phyloP scores from a whole-genome alignment of 37 sponge, comb jelly and placozoan species.

The Theonella swinhoei region DNA sequence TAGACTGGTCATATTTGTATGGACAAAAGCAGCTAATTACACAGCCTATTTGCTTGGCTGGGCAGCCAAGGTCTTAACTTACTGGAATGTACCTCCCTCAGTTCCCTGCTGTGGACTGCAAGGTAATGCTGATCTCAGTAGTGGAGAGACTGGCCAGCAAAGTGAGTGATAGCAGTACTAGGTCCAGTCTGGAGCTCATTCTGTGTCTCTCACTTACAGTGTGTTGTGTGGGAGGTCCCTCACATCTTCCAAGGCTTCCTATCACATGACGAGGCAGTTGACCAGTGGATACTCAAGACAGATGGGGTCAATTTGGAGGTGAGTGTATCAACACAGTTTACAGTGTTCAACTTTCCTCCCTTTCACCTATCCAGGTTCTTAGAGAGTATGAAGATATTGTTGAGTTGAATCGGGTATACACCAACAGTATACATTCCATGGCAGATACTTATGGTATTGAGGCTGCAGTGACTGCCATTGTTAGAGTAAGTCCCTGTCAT shows the following conservation, averaged over 20 bases:
- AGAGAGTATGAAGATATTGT: constrained; percentile 73
- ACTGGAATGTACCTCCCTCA: constrained; percentile 2
- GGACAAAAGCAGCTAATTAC: neutral
- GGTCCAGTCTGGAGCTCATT: too few species aligned
- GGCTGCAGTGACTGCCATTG: constrained; percentile 79
- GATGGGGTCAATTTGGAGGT: constrained; percentile 89
- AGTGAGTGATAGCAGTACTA: constrained; percentile 26
- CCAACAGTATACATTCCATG: constrained; percentile 87
- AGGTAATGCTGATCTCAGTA: constrained; percentile 66
- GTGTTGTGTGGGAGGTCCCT: constrained; percentile 73
- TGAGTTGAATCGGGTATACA: constrained; percentile 75
- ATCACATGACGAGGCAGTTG: constrained; percentile 40
- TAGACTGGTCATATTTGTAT: neutral
- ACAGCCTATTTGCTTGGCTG: neutral
- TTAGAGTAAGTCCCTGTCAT: constrained; percentile 68
- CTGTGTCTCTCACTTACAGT: too few species aligned
- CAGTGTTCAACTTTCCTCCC: neutral
- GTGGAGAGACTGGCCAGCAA: constrained; percentile 66
- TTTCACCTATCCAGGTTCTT: constrained; percentile 49
- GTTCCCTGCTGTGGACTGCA: constrained; percentile 70
- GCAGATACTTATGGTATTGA: constrained; percentile 88
- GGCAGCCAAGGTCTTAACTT: neutral
- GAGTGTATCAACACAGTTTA: neutral
- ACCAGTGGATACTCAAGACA: constrained; percentile 62
- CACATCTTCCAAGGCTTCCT: constrained; percentile 72